A percentile compares a stretch with the other conserved stretches of the same genome.
Evolutionary conservation across 2,888 invertebrate species (phyloP).

Genomic region (Fabriciana adippe): DNA sequence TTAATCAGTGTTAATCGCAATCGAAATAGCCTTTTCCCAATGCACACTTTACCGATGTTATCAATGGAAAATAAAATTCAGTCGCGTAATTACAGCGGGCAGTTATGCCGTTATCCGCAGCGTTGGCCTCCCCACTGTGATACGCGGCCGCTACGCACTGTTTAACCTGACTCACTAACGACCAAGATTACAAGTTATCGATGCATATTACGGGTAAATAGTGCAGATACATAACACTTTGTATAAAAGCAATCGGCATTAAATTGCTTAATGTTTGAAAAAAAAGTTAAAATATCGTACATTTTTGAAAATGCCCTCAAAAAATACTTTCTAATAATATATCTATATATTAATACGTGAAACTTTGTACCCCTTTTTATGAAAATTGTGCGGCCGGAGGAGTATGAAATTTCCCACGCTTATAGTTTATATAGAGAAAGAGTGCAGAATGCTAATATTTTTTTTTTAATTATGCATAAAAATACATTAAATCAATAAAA

Average conservation of each 20-base stretch:
- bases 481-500: no score
- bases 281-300: no score
- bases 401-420: no score
- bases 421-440: no score
- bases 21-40: slow-evolving; percentile 44
- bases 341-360: no score
- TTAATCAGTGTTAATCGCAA: slow-evolving; percentile 50
- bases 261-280: not conserved
- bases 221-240: not conserved
- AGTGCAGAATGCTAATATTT: no score
- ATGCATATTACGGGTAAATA: slow-evolving; percentile 12
- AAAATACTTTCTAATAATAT: no score
- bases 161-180: slow-evolving; percentile 19
- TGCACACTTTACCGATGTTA: slow-evolving; percentile 47
- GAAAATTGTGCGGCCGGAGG: no score
- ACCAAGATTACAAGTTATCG: slow-evolving; percentile 23
- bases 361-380: no score
- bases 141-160: slow-evolving; percentile 38
- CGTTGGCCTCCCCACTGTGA: slow-evolving; percentile 39
- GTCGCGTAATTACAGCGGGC: slow-evolving; percentile 48
- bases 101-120: slow-evolving; percentile 46
- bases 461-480: no score
- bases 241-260: not conserved
- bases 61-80: slow-evolving; percentile 54
- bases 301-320: no score